These are phyloP conservation scores for Steinernema carpocapsae DNA, from an alignment of 2,888 invertebrate species.

Conservation along the genomic window DNA sequence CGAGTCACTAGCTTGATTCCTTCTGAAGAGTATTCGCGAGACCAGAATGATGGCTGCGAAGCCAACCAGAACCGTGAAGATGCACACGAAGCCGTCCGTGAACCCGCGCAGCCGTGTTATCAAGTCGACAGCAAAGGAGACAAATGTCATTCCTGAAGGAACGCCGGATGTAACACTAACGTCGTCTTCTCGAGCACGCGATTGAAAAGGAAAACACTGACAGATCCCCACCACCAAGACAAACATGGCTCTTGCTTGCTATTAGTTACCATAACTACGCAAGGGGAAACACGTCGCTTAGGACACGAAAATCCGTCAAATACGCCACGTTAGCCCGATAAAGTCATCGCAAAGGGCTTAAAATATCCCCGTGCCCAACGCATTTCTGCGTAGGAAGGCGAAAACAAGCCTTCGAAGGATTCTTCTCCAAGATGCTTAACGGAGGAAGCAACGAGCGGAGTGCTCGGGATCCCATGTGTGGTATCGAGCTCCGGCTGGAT, in stretches of 20 bases:
- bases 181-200: slow-evolving; percentile 2
- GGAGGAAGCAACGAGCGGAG: too few species aligned
- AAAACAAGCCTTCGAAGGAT: too few species aligned
- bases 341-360: too few species aligned
- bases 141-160: slow-evolving; percentile 22
- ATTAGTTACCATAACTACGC: slow-evolving; percentile 30
- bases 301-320: not conserved
- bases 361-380: too few species aligned
- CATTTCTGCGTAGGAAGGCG: too few species aligned
- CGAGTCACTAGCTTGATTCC: not conserved
- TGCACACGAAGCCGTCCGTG: not conserved
- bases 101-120: not conserved
- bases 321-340: not conserved
- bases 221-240: not conserved
- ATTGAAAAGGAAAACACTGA: not conserved
- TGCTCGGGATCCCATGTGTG: too few species aligned
- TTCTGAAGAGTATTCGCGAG: not conserved
- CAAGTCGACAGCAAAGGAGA: not conserved
- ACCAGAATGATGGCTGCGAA: not conserved
- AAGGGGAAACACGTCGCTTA: not conserved
- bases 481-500: too few species aligned
- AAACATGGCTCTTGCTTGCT: not conserved
- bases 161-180: not conserved
- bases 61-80: not conserved
- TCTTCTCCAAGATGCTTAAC: too few species aligned